Evolutionary conservation across 2,797 vertebrate genomes (phyloP), one percentile per base, ranked within the genome.

Genomic region (Rhinogobio ventralis): DNA sequence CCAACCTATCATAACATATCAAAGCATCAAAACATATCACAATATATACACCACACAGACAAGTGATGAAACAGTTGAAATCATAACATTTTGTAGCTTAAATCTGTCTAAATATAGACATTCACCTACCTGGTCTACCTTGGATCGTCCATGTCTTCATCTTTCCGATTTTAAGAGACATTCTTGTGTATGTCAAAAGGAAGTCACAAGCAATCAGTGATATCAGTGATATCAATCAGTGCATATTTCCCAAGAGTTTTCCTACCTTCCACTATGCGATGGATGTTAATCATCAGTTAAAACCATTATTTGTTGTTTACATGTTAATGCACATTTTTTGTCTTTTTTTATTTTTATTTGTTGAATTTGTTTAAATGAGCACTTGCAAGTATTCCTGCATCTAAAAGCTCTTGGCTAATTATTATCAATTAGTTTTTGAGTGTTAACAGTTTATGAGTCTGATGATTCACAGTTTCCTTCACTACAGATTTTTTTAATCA

Each of bases 1-100:
- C 73, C 72, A 76, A 49, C 73, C 64, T 25, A 68, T 82, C 82
- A 71, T 81, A 64, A 78, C 83, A 85, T 83, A 88, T 87, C 76
- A 81, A 60, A 60, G 57, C 79, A 79, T 57, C 45, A 49, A 66
- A 33, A 67, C 62, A 67, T 67, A 62, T 62, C 36, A 77, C 60
- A 71, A 64, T 42, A 64, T 9, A 51, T 51, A 51, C 49, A 64
- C 73, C 53, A 46, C 28, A 69, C n/a, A 69, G 49, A 30, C 60
- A 30, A 64, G 28, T 64, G 62, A 64, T 1, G n/a, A 36, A 80
- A 77, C 20, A 8, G 25, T 64, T 15, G 60, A 39, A 57, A 45
- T 86, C 13, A 28, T 68, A 42, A 42, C 33, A 45, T 36, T 75
- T 42, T 83, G 57, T 88, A 80, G 69, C 76, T 72, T 73, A 46